Evolutionary conservation across 2,797 vertebrate species (phyloP).

Genomic region (Chiroxiphia lanceolata): DNA sequence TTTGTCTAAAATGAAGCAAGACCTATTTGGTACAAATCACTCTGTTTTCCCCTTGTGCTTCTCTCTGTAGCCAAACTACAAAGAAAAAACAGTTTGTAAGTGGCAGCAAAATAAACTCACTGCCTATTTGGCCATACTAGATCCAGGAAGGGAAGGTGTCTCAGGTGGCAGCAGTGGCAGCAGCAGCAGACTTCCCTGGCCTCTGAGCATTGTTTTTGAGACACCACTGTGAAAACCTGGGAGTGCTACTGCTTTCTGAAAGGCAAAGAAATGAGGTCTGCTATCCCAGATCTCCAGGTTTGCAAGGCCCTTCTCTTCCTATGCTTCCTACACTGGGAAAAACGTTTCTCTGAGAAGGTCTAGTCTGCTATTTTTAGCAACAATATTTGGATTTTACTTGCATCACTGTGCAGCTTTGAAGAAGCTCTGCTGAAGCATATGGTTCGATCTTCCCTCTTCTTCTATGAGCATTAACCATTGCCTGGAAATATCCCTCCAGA

Average conservation of each 20-base stretch:
- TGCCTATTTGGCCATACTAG: background rate
- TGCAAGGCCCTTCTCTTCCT: background rate
- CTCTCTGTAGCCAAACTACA: constrained; percentile 6
- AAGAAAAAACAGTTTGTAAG: background rate
- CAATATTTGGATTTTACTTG: background rate
- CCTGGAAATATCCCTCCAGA: background rate
- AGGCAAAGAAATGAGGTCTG: background rate
- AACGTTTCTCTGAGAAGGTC: background rate
- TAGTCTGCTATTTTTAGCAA: background rate
- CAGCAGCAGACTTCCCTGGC: background rate
- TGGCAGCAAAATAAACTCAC: background rate
- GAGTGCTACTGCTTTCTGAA: background rate
- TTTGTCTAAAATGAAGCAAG: constrained; percentile 28
- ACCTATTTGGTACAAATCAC: constrained; percentile 53
- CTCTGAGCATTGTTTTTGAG: background rate
- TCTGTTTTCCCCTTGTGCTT: constrained; percentile 12
- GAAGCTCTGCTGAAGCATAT: background rate
- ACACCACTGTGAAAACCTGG: background rate
- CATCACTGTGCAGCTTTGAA: background rate
- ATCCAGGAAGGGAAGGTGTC: background rate
- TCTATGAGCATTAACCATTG: background rate
- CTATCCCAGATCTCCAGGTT: background rate
- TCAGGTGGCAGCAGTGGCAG: background rate
- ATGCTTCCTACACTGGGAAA: background rate
- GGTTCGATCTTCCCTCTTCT: background rate